Evolutionary conservation across 2,888 invertebrate species (phyloP).

Genomic region (Tachina lurida): DNA sequence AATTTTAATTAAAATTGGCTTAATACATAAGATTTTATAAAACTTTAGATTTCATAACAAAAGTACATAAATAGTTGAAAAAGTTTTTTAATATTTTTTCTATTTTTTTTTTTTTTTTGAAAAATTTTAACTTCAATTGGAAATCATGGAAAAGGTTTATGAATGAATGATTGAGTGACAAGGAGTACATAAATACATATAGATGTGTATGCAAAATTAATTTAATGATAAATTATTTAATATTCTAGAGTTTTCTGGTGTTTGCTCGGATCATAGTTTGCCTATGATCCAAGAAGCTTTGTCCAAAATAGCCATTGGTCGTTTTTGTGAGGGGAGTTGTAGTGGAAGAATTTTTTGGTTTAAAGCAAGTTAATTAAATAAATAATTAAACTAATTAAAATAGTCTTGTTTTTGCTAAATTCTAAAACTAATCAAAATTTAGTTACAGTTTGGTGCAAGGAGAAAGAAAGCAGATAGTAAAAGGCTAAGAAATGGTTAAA

Average conservation of each 20-base stretch:
- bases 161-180: constrained; percentile 14
- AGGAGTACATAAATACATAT: neutral
- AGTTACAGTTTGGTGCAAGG: constrained; percentile 54
- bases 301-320: constrained; percentile 66
- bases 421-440: constrained; percentile 67
- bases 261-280: constrained; percentile 16
- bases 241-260: constrained; percentile 25
- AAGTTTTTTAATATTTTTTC: neutral
- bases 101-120: too few relatives aligned
- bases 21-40: constrained; percentile 43
- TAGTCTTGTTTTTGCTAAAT: constrained; percentile 64
- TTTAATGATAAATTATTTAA: constrained; percentile 23
- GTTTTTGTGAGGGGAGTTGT: constrained; percentile 19
- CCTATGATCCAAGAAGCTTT: constrained; percentile 19
- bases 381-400: constrained; percentile 74
- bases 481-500: neutral
- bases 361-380: constrained; percentile 80
- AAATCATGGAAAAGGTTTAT: constrained; percentile 12
- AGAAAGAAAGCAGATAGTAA: neutral
- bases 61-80: constrained; percentile 36
- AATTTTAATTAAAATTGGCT: constrained; percentile 22
- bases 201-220: constrained; percentile 1
- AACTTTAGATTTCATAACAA: constrained; percentile 57
- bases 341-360: constrained; percentile 75
- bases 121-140: constrained; percentile 38